Base-by-base conservation (phyloP, 1,140 invertebrate species). In the Pogonognathellus flavescens region DNA sequence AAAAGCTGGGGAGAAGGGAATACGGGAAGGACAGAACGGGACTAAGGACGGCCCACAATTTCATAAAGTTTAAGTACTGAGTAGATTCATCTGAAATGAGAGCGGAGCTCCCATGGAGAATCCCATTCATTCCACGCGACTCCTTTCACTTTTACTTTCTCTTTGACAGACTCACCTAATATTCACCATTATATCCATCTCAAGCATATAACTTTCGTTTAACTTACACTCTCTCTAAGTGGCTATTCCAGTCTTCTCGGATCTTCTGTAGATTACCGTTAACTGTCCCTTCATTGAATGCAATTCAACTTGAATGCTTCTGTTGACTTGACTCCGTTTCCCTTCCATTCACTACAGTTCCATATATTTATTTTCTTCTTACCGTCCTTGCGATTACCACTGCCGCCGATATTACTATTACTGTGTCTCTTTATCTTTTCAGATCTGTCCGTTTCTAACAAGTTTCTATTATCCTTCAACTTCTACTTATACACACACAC, bases 11-110 rank as follows among this genome's bases (percentile, higher is more conserved):
- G 62, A 66, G 22, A 41, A 41, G 31, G 18, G 20, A 66, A 25
- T 20, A 16, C 70, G 59, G 49, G 9, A 72, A 14, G 13, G 20
- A 66, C 20, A 31, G 62, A 13, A 14, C 53, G 53, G 41, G 41
- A 49, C 25, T 41, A 50, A 50, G 70, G 70, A 57, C 70, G 41
- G 41, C 49, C 31, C 41, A 18, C 70, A 76, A n/a, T 76, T 76
- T 76, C 70, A 76, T 76, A 76, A 76, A 76, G 25, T 76, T 76
- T 76, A 76, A 76, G 70, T 41, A 76, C 31, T n/a, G 25, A 50
- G 70, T 76, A 50, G 25, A 76, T 76, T 76, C 70, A 76, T 76
- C n/a, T 76, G 41, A 76, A 76, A 76, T 76, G 70, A 76, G 70
- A 76, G 31, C 41, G 16, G 22, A 31, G 70, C 49, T 49, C 41